Base-by-base conservation (phyloP, 2,113 vertebrate species). In the Toxostoma redivivum region DNA sequence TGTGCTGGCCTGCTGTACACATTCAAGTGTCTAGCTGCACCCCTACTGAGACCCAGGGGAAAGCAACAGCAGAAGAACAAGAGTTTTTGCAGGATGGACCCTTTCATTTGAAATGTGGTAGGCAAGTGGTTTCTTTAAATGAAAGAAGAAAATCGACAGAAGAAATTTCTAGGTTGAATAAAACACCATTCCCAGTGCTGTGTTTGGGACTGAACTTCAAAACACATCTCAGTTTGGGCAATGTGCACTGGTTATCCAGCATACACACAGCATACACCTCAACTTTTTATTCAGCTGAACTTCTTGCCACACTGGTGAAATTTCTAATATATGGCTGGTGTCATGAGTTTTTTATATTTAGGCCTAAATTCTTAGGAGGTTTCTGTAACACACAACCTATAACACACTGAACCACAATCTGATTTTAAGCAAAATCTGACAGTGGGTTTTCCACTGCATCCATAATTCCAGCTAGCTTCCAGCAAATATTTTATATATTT, bases 31-130 rank as follows among this genome's bases (percentile, higher is more conserved):
- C 69, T 53, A 84, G 48, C 82, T 94, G 93, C 76, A 84, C 71
- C 65, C 94, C 93, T 88, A 31, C 83, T 78, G 93, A 86, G 92
- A 92, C 48, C 30, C 69, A 18, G 69, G 56, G 48, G 71, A 83
- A 97, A 79, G 92, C 53, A 96, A 45, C 79, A 57, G 61, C 61
- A 67, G 86, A 86, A 88, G 81, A 92, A 57, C 67, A 90, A 86
- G 79, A 64, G 72, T 62, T 96, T 77, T 78, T 90, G 37, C 76
- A 95, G 53, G 81, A 61, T 66, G 51, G 57, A 65, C 6, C 1
- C 40, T 83, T 95, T 88, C 76, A 76, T 93, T 96, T 93, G 80
- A 83, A 96, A 92, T 78, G 72, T 79, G 76, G 79, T 86, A 81
- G 92, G 90, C 81, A 33, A 86, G 69, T 67, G 86, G 61, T 93